Base-by-base conservation (phyloP, 2,797 vertebrate species). In the Bucorvus abyssinicus region DNA sequence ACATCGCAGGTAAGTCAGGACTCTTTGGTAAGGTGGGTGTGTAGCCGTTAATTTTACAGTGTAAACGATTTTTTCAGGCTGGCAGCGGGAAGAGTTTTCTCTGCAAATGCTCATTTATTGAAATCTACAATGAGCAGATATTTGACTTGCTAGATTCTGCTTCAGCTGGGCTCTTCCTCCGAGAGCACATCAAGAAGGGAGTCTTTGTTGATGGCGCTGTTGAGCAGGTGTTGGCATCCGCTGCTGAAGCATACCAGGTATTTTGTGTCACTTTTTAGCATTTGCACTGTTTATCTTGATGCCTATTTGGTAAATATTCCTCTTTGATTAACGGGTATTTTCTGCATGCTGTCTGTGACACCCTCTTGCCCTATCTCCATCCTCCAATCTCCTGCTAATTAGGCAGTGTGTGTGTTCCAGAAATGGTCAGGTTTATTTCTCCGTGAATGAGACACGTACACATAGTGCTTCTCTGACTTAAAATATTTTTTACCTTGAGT, bases 41-140 rank as follows among this genome's bases (percentile, higher is more conserved):
- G 29, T 36, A 42, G 64, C 61, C 32, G 18, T 29, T 63, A 44
- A 49, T 4, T 52, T 84, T 45, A 38, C 34, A 61, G 73, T 59
- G 18, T 70, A 40, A 40, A 22, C 82, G 23, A 91, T 45, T 91
- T 64, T 96, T 87, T 52, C 88, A 99, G 99, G 98, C 99, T 96
- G 97, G 98, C 42, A 95, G 96, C 70, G 98, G 98, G 30, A 99
- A 99, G 97, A 99, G 98, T 93, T 99, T 99, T 96, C 98, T 99
- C 56, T 99, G 99, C 96, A 99, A 99, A 96, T 99, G 99, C 93
- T 99, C 99, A 13, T 99, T 99, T 93, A 99, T 99, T 85, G 99
- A 99, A 97, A 99, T 99, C 93, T 99, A 99, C 98, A 99, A 99
- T 9, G 99, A 99, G 85, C 99, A 99, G 98, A 99, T 99, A 91